Percentiles rank a stretch among this genome's conserved stretches.
Conservation (phyloP, 2,888 invertebrate species). For the Pristionchus entomophagus region DNA sequence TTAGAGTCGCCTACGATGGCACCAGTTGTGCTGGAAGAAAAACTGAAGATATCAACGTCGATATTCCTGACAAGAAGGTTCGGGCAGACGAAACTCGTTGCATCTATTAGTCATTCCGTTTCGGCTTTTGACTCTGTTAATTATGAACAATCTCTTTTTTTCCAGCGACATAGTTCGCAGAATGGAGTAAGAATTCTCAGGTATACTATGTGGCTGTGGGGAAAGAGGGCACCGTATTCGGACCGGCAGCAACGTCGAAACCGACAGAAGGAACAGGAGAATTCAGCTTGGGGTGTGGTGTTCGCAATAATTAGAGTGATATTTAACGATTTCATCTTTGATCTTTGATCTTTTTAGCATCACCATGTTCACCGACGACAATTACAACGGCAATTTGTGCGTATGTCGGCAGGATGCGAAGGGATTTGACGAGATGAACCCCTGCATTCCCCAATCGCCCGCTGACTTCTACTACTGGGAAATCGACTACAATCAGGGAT, state of each 20-base stretch:
- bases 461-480: constrained; percentile 72
- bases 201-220: constrained; percentile 50
- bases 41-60: background rate
- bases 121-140: too few species aligned
- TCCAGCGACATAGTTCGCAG: background rate
- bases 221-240: background rate
- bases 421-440: constrained; percentile 25
- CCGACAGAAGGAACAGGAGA: constrained; percentile 70
- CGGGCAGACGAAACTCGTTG: too few species aligned
- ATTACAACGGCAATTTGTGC: constrained; percentile 62
- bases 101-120: too few species aligned
- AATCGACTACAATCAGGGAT: constrained; percentile 52
- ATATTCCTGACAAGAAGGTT: background rate
- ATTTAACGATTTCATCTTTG: background rate
- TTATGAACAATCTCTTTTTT: too few species aligned
- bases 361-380: constrained; percentile 55
- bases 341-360: constrained; percentile 52
- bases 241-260: constrained; percentile 51
- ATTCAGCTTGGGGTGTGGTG: constrained; percentile 63
- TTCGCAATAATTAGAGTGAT: too few species aligned
- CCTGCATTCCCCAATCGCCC: constrained; percentile 66
- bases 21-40: background rate
- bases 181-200: background rate
- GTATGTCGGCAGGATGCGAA: constrained; percentile 60
- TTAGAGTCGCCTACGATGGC: background rate